Conservation (phyloP, 2,797 vertebrate genomes). For the Bovichtus diacanthus region DNA sequence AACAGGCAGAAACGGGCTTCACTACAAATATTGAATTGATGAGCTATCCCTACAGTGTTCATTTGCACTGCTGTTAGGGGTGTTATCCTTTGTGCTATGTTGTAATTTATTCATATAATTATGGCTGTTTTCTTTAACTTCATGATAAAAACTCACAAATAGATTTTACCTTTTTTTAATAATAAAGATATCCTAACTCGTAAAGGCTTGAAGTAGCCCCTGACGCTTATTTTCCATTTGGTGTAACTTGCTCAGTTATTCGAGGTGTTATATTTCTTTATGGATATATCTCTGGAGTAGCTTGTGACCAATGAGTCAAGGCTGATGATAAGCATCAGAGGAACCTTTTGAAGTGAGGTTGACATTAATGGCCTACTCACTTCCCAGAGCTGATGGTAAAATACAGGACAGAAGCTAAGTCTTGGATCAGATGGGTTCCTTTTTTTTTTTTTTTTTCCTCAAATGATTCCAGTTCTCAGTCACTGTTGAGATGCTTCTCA, state of each 20-base stretch:
- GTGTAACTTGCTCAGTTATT: slow-evolving; percentile 43
- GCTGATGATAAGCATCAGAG: slow-evolving; percentile 53
- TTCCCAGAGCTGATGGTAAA: slow-evolving; percentile 54
- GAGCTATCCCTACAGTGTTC: slow-evolving; percentile 3
- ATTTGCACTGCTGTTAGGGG: background rate
- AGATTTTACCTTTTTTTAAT: background rate
- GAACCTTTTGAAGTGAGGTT: slow-evolving; percentile 51
- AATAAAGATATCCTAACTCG: slow-evolving; percentile 12
- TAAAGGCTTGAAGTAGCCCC: background rate
- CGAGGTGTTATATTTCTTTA: slow-evolving; percentile 49
- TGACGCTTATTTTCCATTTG: slow-evolving; percentile 19
- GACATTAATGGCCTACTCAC: slow-evolving; percentile 48
- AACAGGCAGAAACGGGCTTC: slow-evolving; percentile 29
- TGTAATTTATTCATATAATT: slow-evolving; percentile 8
- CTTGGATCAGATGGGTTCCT: slow-evolving; percentile 37
- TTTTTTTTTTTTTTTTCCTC: slow-evolving; percentile 19
- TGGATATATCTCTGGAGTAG: slow-evolving; percentile 32
- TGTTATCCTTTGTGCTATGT: slow-evolving; percentile 1
- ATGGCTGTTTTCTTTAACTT: slow-evolving; percentile 4
- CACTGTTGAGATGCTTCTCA: slow-evolving; percentile 44
- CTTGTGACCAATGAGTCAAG: slow-evolving; percentile 39
- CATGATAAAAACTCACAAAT: slow-evolving; percentile 4
- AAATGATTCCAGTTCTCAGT: slow-evolving; percentile 47
- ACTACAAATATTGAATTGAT: slow-evolving; percentile 48
- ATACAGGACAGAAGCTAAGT: slow-evolving; percentile 53